A percentile compares a stretch with the other conserved stretches of the same genome.
phyloP scores from a whole-genome alignment of 2,888 invertebrate genomes.

The Nomada goodeniana region DNA sequence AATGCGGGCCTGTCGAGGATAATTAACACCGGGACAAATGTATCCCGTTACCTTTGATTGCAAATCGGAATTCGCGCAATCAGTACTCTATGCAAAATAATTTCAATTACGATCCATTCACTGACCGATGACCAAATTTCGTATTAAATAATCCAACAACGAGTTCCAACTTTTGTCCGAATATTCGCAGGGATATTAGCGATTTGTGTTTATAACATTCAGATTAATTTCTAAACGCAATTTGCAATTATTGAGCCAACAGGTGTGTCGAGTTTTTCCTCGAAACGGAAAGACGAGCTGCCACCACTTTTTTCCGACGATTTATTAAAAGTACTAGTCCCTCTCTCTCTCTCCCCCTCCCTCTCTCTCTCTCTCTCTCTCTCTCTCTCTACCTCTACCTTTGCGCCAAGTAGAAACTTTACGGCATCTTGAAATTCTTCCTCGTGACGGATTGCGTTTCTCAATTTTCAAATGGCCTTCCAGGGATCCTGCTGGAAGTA shows the following conservation, averaged over 20 bases:
- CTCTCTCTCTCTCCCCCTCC: no score
- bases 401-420: background rate
- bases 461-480: constrained; percentile 7
- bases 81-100: background rate
- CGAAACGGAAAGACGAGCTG: background rate
- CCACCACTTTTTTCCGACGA: constrained; percentile 1
- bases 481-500: no score
- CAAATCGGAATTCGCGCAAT: background rate
- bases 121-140: background rate
- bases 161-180: background rate
- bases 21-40: no score
- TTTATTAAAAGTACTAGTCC: background rate
- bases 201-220: no score
- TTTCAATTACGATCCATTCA: background rate
- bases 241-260: background rate
- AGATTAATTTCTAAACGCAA: no score
- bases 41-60: no score
- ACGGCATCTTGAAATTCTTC: constrained; percentile 2
- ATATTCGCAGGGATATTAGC: no score
- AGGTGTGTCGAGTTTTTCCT: background rate
- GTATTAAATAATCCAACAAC: background rate
- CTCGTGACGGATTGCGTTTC: background rate
- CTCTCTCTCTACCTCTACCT: no score
- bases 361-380: background rate
- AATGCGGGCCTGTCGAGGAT: no score